A percentile compares a stretch with the other conserved stretches of the same genome.
phyloP scores from a whole-genome alignment of 2,113 vertebrate genomes.

The Mastomys coucha region DNA sequence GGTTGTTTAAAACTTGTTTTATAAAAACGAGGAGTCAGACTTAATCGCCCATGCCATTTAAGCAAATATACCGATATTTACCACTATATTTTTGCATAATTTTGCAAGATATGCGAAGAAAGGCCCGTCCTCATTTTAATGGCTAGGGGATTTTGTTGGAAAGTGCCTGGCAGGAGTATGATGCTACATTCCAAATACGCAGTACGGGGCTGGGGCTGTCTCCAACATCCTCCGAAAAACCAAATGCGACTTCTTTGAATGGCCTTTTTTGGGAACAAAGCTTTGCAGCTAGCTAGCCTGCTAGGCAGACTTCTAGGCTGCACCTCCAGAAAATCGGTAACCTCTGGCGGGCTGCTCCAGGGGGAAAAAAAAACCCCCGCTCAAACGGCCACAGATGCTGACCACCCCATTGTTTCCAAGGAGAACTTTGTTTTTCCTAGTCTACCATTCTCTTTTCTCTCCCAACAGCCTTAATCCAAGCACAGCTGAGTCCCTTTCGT shows the following conservation, averaged over 20 bases:
- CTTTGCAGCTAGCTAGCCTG: background rate
- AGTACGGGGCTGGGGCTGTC: constrained; percentile 70
- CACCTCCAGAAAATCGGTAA: constrained; percentile 3
- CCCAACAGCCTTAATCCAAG: background rate
- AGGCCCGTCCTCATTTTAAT: constrained; percentile 75
- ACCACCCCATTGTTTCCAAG: constrained; percentile 64
- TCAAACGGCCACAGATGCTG: background rate
- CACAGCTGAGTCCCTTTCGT: background rate
- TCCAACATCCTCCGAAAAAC: background rate
- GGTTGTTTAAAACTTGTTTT: constrained; percentile 51
- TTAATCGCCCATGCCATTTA: background rate
- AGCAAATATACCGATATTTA: background rate
- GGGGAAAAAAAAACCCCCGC: background rate
- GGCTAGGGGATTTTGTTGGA: constrained; percentile 88
- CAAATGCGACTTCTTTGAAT: constrained; percentile 13
- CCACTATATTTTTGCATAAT: background rate
- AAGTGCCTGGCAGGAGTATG: constrained; percentile 90
- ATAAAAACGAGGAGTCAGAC: background rate
- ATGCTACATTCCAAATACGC: constrained; percentile 87
- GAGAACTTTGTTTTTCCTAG: constrained; percentile 56
- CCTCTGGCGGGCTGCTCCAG: background rate
- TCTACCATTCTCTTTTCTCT: background rate
- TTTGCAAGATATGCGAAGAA: constrained; percentile 22
- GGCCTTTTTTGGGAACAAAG: constrained; percentile 60
- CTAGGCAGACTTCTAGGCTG: background rate